phyloP scores from a whole-genome alignment of 2,113 vertebrate genomes.

The Gobius niger region DNA sequence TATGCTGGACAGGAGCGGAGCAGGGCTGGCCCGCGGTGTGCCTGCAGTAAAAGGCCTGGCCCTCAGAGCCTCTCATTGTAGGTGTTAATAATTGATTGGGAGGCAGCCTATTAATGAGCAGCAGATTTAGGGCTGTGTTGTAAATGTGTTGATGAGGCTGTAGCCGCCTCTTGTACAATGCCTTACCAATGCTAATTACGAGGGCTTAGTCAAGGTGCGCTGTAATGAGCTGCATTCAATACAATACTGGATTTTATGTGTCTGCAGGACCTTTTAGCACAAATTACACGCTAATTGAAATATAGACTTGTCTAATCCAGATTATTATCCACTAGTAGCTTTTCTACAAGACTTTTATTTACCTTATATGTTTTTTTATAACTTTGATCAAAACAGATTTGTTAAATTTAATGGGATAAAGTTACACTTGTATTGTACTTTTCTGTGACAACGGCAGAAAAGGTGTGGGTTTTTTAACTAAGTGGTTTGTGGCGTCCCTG shows the following conservation, averaged over 20 bases:
- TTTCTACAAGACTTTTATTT: constrained; percentile 36
- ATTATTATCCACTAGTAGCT: constrained; percentile 45
- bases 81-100: constrained; percentile 84
- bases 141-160: constrained; percentile 75
- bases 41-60: constrained; percentile 69
- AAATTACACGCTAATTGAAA: constrained; percentile 66
- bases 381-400: background rate
- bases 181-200: constrained; percentile 74
- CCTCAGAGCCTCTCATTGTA: constrained; percentile 68
- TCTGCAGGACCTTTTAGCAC: constrained; percentile 68
- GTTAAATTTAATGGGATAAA: background rate
- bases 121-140: constrained; percentile 72
- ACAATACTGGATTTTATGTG: constrained; percentile 62
- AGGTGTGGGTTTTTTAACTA: too few species aligned
- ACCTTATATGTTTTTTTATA: constrained; percentile 40
- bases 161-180: constrained; percentile 71
- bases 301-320: constrained; percentile 49
- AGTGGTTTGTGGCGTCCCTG: background rate
- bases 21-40: constrained; percentile 56
- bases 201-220: constrained; percentile 72
- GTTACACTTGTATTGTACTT: background rate
- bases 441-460: background rate
- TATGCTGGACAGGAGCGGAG: constrained; percentile 67
- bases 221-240: constrained; percentile 73
- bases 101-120: constrained; percentile 78